A percentile compares a stretch with the other conserved stretches of the same genome.
These are phyloP conservation scores for Drosophila neutralis DNA, from an alignment of 2,888 invertebrate genomes.

Conservation along the genomic window DNA sequence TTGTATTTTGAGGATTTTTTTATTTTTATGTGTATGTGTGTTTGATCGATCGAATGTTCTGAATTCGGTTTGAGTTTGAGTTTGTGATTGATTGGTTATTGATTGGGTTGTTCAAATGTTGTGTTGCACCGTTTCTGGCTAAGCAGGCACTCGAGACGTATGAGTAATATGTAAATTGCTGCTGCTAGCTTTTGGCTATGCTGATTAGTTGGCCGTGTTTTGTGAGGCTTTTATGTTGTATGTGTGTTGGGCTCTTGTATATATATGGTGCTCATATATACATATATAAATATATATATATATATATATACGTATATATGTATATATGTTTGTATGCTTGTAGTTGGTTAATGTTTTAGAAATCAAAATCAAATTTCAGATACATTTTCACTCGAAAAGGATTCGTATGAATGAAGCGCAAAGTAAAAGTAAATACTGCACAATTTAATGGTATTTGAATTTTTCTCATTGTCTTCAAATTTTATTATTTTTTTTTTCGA, in stretches of 20 bases:
- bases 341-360: conserved; percentile 50
- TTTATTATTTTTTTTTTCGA: conserved; percentile 7
- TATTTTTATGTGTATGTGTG: conserved; percentile 38
- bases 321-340: conserved; percentile 16
- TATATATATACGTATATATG: conserved; percentile 49
- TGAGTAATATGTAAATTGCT: conserved; percentile 38
- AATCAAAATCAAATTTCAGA: conserved; percentile 84
- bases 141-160: conserved; percentile 47
- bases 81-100: conserved; percentile 52
- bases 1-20: conserved; percentile 40
- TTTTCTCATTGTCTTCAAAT: background rate
- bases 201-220: conserved; percentile 62
- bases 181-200: conserved; percentile 34
- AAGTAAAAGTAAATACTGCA: conserved; percentile 71
- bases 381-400: conserved; percentile 51
- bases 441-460: conserved; percentile 30
- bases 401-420: conserved; percentile 75
- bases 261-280: conserved; percentile 27
- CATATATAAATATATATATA: conserved; percentile 38
- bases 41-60: conserved; percentile 71
- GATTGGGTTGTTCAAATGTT: conserved; percentile 50
- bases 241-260: conserved; percentile 41
- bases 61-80: conserved; percentile 43
- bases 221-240: conserved; percentile 54
- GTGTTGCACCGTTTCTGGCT: conserved; percentile 40